Evolutionary conservation across 1,140 invertebrate species (phyloP), one percentile per base, ranked within the genome.

Genomic region (Lucilia cuprina): DNA sequence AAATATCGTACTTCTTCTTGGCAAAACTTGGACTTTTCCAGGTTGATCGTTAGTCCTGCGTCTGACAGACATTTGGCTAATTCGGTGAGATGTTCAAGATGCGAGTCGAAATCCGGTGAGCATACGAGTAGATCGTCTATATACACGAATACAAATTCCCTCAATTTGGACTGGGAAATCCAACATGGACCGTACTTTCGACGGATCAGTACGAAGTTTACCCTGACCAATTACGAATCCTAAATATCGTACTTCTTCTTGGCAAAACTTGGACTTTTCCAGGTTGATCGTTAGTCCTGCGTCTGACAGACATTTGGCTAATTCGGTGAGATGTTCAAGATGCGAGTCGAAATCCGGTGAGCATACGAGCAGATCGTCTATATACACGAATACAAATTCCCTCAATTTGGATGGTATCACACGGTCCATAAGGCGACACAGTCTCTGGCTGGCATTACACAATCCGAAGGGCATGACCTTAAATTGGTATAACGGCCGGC

Each of bases 231-330:
- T 82, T 55, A 14, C 82, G 41, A 25, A 82, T 30, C 12, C 78
- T 55, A 41, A 8, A 41, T 41, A 41, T 41, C 35, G 35, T 8
- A 41, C 35, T 41, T 41, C 35, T 41, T 41, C 35, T 8, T 41
- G 35, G 35, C 14, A 84, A 21, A 49, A 82, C 74, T 82, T 74
- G 35, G 30, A 84, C 60, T 35, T 84, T 35, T 49, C 55, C 14
- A 41, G 8, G 8, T 41, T 41, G 35, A 5, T 93, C 86, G 41
- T 91, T 92, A 4, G 93, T 84, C 30, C 88, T 91, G n/a, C n/a
- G 17, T 14, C 82, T 21, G 9, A 83, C 74, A 41, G 8, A 41
- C 35, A 41, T 41, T 41, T 3, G 35, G 35, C 35, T 8, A 41
- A 41, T 41, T 41, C 8, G 35, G 3, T 41, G 35, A n/a, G n/a